Evolutionary conservation across 2,888 invertebrate genomes (phyloP).

Genomic region (Gastracanthus pulcherrimus): DNA sequence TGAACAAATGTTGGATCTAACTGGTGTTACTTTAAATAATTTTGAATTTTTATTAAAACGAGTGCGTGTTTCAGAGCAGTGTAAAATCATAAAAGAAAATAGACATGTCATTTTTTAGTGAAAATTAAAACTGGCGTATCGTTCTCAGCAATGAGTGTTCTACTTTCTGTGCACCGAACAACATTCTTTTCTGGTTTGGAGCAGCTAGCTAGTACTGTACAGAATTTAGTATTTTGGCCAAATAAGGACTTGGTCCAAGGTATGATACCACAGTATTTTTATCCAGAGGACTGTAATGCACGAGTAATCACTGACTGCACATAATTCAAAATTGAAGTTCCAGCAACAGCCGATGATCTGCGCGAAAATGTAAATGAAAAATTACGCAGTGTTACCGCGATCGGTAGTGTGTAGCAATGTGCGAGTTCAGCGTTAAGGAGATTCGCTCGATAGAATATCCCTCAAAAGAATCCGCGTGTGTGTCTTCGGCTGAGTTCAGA

Average conservation of each 20-base stretch:
- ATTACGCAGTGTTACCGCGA: no score
- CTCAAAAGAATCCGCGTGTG: no score
- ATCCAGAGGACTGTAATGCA: conserved; percentile 37
- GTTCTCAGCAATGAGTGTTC: conserved; percentile 58
- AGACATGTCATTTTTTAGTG: conserved; percentile 60
- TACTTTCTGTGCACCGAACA: conserved; percentile 57
- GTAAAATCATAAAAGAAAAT: conserved; percentile 55
- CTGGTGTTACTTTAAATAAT: no score
- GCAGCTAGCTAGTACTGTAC: conserved; percentile 10
- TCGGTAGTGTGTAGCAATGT: no score
- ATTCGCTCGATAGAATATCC: no score
- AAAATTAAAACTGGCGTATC: conserved; percentile 61
- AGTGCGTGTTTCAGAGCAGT: conserved; percentile 52
- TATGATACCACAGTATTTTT: conserved; percentile 40
- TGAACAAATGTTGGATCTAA: conserved; percentile 52
- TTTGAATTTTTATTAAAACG: no score
- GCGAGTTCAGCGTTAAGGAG: no score
- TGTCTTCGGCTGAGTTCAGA: no score
- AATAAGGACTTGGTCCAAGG: conserved; percentile 19
- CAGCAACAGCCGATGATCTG: background rate
- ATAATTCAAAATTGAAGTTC: conserved; percentile 49
- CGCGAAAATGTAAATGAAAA: no score
- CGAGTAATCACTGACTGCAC: conserved; percentile 57
- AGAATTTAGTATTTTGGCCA: conserved; percentile 46
- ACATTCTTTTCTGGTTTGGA: conserved; percentile 58